Conservation (phyloP, 2,888 invertebrate species). For the Sesia apiformis region DNA sequence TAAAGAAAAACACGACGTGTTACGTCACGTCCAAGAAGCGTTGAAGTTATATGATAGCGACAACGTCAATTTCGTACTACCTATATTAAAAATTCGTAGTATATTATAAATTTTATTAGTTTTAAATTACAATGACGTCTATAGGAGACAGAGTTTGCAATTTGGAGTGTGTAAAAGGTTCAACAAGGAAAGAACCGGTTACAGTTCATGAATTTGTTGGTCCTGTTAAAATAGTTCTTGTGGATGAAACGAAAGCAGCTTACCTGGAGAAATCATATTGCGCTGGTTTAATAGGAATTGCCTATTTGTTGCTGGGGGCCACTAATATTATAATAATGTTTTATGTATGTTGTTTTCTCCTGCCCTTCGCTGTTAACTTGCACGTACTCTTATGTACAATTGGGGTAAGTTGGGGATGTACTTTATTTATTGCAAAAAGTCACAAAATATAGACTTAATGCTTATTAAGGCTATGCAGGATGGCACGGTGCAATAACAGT, state of each 20-base stretch:
- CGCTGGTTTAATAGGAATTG: slow-evolving; percentile 25
- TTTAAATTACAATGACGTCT: background rate
- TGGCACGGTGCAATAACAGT: too few relatives aligned
- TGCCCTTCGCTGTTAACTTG: slow-evolving; percentile 14
- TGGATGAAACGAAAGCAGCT: slow-evolving; percentile 25
- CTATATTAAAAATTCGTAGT: too few relatives aligned
- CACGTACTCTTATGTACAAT: slow-evolving; percentile 36
- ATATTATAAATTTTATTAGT: too few relatives aligned
- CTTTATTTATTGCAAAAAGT: too few relatives aligned
- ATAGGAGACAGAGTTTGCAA: slow-evolving; percentile 18
- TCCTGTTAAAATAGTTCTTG: slow-evolving; percentile 43
- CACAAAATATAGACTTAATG: too few relatives aligned
- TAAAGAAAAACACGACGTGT: too few relatives aligned
- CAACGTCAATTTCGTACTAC: too few relatives aligned
- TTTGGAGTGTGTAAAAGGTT: slow-evolving; percentile 25
- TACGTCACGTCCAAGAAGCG: too few relatives aligned
- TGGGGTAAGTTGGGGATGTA: slow-evolving; percentile 28
- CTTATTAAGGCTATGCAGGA: too few relatives aligned
- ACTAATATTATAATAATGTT: slow-evolving; percentile 22
- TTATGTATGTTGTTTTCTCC: slow-evolving; percentile 21
- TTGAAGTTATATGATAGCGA: too few relatives aligned
- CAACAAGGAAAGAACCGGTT: background rate
- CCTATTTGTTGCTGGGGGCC: slow-evolving; percentile 30
- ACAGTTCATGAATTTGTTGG: slow-evolving; percentile 32
- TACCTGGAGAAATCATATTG: slow-evolving; percentile 19